Conservation (phyloP, 2,113 vertebrate genomes). For the Alectura lathami region DNA sequence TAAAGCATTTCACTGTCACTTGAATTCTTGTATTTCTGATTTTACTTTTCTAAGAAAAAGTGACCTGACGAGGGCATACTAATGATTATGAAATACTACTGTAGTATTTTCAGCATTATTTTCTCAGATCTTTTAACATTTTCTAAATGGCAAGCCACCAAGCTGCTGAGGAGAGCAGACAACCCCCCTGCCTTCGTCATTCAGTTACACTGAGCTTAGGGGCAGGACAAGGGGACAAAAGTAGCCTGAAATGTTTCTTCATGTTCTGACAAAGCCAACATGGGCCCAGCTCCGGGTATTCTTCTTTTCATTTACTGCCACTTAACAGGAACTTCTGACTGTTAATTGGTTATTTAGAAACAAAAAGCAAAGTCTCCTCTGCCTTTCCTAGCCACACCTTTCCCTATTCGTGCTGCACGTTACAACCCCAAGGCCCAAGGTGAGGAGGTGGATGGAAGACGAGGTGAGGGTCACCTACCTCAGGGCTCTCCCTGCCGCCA, state of each 20-base stretch:
- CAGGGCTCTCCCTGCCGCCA: neutral
- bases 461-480: rapidly evolving
- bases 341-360: no score
- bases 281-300: no score
- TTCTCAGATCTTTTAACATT: neutral
- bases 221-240: neutral
- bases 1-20: neutral
- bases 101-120: neutral
- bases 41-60: neutral
- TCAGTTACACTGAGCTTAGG: neutral
- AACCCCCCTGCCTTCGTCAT: no score
- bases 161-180: neutral
- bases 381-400: neutral
- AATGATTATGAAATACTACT: rapidly evolving
- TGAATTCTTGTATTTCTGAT: neutral
- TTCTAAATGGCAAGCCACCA: neutral
- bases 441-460: rapidly evolving
- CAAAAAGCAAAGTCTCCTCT: neutral
- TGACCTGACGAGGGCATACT: neutral
- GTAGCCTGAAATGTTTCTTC: neutral
- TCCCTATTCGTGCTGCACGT: rapidly evolving
- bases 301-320: neutral
- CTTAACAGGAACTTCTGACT: neutral
- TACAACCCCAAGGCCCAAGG: rapidly evolving
- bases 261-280: neutral